These are phyloP conservation scores for Colius striatus DNA, from an alignment of 2,113 vertebrate species.

Conservation along the genomic window DNA sequence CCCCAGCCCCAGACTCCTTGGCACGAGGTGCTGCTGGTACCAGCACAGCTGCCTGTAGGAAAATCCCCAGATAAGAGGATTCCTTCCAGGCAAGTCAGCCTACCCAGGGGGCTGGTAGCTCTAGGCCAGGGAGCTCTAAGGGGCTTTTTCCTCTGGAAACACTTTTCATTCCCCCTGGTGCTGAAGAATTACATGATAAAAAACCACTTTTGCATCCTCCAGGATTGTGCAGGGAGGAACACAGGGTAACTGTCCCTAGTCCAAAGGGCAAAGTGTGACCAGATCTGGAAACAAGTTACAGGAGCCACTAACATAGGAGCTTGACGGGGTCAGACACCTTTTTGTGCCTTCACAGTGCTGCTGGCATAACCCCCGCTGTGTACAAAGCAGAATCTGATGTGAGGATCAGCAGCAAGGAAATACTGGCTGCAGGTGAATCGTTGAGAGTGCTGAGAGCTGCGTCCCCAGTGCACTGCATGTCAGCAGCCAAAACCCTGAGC, in stretches of 20 bases:
- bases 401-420: background rate
- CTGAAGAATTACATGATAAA: background rate
- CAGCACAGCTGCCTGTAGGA: background rate
- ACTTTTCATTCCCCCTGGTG: background rate
- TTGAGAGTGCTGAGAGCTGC: fast-evolving
- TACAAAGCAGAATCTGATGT: background rate
- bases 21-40: background rate
- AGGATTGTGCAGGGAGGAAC: background rate
- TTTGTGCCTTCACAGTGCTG: background rate
- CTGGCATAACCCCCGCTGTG: background rate
- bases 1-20: background rate
- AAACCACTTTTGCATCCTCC: background rate
- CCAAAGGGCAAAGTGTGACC: background rate
- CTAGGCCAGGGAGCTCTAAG: background rate
- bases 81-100: background rate
- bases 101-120: background rate
- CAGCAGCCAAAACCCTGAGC: background rate
- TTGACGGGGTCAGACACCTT: background rate
- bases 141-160: background rate
- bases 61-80: background rate
- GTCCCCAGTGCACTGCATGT: background rate
- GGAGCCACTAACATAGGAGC: background rate
- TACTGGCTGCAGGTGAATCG: background rate
- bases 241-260: no score
- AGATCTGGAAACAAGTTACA: background rate